Base-by-base conservation (phyloP, 2,888 invertebrate genomes). In the Eupithecia subfuscata region DNA sequence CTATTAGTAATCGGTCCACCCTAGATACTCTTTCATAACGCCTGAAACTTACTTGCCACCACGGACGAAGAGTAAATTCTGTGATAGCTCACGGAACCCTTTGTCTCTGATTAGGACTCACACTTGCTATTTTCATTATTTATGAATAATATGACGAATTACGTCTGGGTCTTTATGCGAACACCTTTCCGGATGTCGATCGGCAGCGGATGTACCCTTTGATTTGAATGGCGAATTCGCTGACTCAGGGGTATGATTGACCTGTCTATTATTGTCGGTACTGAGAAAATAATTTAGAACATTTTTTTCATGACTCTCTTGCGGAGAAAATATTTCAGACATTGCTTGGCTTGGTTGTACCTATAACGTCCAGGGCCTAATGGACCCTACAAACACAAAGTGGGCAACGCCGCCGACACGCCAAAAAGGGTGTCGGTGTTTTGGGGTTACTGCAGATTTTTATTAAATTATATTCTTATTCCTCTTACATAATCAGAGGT, bases 61-160 rank as follows among this genome's bases (percentile, higher is more conserved):
- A 63, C 30, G 11, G 3, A 11, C 22, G 11, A 25, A 56, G 56
- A 12, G 5, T 64, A 12, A 63, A 30, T 9, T 64, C 16, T 16
- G 7, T 18, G 0, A 18, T 18, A 37, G 12, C 18, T 5, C 40
- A 43, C 68, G 68, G 68, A 45, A 68, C 68, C 12, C 43, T 43
- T 8, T 14, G 22, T 68, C 25, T 22, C 22, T 34, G 8, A 25
- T 8, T 22, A 16, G 14, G 14, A 68, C 16, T 43, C 68, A 25
- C 43, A 37, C 68, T 68, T 68, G 22, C n/a, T 43, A 22, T 43
- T 68, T 40, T 25, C 37, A 40, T 22, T 92, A 93, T 92, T 89
- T 92, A 91, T 93, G 93, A 94, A 93, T 92, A 92, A 93, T 94
- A 94, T 95, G 94, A 94, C 93, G 94, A 95, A 94, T 92, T 93